These are phyloP conservation scores for Drosophila sp. DNA, from an alignment of 1,140 invertebrate species.

Conservation along the genomic window DNA sequence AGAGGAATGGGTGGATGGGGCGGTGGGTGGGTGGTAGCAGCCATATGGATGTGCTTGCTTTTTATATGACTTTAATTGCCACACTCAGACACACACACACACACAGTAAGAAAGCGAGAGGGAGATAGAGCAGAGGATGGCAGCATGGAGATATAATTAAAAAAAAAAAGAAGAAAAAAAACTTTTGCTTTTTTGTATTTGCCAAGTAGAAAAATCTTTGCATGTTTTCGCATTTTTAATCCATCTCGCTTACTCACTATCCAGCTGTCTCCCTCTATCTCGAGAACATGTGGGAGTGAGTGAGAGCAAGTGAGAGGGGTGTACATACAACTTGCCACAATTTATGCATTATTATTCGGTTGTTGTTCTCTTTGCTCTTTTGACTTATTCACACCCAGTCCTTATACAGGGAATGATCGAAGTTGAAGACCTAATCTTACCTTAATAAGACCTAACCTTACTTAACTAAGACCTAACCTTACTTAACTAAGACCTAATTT, in stretches of 20 bases:
- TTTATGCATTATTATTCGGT: slow-evolving; percentile 58
- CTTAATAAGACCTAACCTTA: too few relatives aligned
- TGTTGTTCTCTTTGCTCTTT: slow-evolving; percentile 35
- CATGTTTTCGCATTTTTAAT: slow-evolving; percentile 43
- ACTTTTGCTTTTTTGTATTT: slow-evolving; percentile 17
- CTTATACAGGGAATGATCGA: not conserved
- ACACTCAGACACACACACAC: slow-evolving; percentile 11
- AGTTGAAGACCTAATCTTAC: too few relatives aligned
- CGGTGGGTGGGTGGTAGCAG: not conserved
- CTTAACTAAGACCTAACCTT: too few relatives aligned
- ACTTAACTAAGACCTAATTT: too few relatives aligned
- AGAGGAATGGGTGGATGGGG: slow-evolving; percentile 20
- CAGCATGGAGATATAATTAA: slow-evolving; percentile 1
- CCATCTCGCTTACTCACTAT: not conserved
- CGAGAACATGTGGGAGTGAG: not conserved
- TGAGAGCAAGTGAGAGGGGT: not conserved
- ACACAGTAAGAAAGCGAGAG: slow-evolving; percentile 44
- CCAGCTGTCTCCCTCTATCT: not conserved
- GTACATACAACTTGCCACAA: slow-evolving; percentile 48
- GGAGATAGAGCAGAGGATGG: not conserved
- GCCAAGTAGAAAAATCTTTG: slow-evolving; percentile 46
- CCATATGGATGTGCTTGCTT: slow-evolving; percentile 16
- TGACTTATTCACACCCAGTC: not conserved
- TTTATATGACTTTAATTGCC: slow-evolving; percentile 51
- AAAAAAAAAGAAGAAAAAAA: slow-evolving; percentile 1